Evolutionary conservation across 2,113 vertebrate genomes (phyloP).

Genomic region (Tachysurus vachellii): DNA sequence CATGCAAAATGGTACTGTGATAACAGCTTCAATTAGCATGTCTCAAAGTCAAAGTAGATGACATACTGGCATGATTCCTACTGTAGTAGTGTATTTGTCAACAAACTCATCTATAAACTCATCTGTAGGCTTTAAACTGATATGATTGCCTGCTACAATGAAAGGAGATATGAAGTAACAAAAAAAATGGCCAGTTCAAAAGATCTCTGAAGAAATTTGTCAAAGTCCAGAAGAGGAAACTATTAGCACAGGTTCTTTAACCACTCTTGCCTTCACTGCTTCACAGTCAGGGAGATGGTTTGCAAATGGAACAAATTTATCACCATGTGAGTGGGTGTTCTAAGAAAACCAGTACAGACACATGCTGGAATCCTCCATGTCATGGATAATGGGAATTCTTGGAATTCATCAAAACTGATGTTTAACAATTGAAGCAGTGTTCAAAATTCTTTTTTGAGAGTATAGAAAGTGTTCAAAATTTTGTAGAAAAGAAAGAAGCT

Average conservation of each 20-base stretch:
- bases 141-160: neutral
- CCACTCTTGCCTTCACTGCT: neutral
- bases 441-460: too few species aligned
- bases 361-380: neutral
- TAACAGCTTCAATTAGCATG: too few species aligned
- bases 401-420: neutral
- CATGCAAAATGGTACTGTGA: too few species aligned
- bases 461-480: too few species aligned
- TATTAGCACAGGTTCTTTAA: neutral
- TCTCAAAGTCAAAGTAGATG: neutral
- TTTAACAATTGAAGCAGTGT: neutral
- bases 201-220: neutral
- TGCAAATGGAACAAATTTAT: conserved; percentile 19
- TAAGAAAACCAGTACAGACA: neutral
- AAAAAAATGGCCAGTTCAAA: neutral
- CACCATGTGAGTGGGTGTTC: conserved; percentile 6
- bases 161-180: neutral
- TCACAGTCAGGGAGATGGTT: neutral
- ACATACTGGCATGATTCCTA: neutral
- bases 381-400: neutral
- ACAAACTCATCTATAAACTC: neutral
- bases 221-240: neutral
- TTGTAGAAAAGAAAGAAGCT: too few species aligned
- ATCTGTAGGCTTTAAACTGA: neutral
- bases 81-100: neutral